A percentile compares a stretch with the other conserved stretches of the same genome.
These are phyloP conservation scores for Agrilus cyanescens DNA, from an alignment of 2,888 invertebrate species.

Conservation along the genomic window DNA sequence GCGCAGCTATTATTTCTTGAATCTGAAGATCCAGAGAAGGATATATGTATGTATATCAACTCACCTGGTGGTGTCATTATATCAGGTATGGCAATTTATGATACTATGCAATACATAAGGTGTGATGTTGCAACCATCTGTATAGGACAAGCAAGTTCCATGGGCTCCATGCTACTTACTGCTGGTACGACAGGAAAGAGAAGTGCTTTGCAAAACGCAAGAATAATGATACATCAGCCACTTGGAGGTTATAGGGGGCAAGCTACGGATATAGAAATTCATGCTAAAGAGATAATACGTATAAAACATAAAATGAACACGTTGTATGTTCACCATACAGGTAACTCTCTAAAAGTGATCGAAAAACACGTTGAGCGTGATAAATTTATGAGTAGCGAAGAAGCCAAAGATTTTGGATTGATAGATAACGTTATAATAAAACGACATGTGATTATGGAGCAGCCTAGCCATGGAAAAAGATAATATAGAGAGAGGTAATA, in stretches of 20 bases:
- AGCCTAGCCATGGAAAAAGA: too few species aligned
- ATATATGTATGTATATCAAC: conserved; percentile 94
- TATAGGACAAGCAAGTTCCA: conserved; percentile 90
- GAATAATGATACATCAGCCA: conserved; percentile 97
- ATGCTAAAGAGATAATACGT: conserved; percentile 91
- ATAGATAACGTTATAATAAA: conserved; percentile 77
- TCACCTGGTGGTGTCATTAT: conserved; percentile 89
- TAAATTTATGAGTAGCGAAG: conserved; percentile 78
- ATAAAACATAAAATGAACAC: conserved; percentile 77
- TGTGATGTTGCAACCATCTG: conserved; percentile 93
- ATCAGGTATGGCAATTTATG: conserved; percentile 91
- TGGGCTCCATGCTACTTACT: conserved; percentile 86
- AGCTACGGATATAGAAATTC: conserved; percentile 95
- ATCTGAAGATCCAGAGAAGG: conserved; percentile 87
- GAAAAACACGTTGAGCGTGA: conserved; percentile 84
- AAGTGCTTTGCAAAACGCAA: conserved; percentile 87
- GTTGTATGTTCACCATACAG: conserved; percentile 85
- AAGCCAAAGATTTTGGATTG: conserved; percentile 84
- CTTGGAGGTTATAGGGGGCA: conserved; percentile 82
- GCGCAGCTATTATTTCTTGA: conserved; percentile 89
- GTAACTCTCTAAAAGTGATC: conserved; percentile 45
- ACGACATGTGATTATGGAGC: neutral
- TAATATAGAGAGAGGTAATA: too few species aligned
- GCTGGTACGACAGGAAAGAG: conserved; percentile 63
- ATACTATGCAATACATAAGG: conserved; percentile 96